Evolutionary conservation across 2,113 vertebrate species (phyloP).

Genomic region (Puma concolor): DNA sequence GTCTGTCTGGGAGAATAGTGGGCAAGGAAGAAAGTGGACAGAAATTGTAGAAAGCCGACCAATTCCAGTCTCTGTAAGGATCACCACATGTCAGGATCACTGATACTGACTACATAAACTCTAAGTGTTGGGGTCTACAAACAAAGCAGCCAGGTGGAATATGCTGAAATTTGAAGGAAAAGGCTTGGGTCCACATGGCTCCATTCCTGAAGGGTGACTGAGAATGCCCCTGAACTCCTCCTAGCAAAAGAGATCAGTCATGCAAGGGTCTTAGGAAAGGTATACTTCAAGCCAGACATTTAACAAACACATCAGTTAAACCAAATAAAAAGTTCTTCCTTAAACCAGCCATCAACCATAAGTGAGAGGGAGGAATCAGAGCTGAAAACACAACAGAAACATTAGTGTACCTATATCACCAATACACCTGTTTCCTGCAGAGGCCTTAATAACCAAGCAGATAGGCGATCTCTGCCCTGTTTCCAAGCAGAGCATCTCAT

Average conservation of each 20-base stretch:
- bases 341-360: background rate
- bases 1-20: background rate
- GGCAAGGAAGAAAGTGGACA: background rate
- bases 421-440: slow-evolving; percentile 51
- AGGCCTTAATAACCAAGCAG: slow-evolving; percentile 47
- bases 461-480: slow-evolving; percentile 22
- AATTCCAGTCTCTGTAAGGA: background rate
- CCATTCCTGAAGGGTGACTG: background rate
- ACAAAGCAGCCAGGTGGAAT: background rate
- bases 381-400: background rate
- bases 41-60: background rate
- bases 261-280: background rate
- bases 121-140: background rate
- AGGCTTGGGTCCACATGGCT: background rate
- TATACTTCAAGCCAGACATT: background rate
- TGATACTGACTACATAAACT: rapidly evolving
- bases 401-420: background rate
- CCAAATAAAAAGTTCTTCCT: background rate
- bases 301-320: background rate
- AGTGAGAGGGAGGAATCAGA: background rate
- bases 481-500: slow-evolving; percentile 48
- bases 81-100: background rate
- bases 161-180: background rate
- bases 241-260: background rate
- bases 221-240: background rate